Base-by-base conservation (phyloP, 2,797 vertebrate genomes). In the Oreortyx pictus region DNA sequence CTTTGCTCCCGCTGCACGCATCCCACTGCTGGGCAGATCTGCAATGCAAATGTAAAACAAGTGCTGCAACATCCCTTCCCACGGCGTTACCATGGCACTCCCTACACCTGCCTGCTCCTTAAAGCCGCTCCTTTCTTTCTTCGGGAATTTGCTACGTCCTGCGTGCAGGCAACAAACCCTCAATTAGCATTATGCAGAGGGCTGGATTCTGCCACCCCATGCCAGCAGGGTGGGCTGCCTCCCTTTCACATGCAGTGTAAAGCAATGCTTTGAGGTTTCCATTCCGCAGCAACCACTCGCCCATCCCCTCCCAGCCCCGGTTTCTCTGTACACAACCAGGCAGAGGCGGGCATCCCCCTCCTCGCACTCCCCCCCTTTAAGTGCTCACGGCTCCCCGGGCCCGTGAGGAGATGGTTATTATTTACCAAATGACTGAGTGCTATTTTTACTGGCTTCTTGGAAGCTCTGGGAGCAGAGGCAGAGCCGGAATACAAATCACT, bases 391-490 rank as follows among this genome's bases (percentile, higher is more conserved):
- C 84, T 90, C 71, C 88, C 82, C 1, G 43, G 37, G 86, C 72
- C 84, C 31, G 61, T 3, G 64, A 92, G 92, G 77, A 70, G 79
- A 93, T 19, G 37, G 93, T 81, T 94, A 74, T 96, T 96, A 95
- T 96, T 96, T 94, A 93, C 96, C 61, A 89, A 91, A 94, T 86
- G 94, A 95, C 9, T 3, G 90, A 89, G 86, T 57, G 95, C 94
- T 97, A 97, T 97, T 96, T 97, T 96, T 96, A 94, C 89, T 92
- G 2, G 46, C 92, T 87, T 85, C 92, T 91, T 71, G 89, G 96
- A 95, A 95, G 89, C 88, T 33, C 79, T 33, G 35, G 88, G 57
- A 90, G 83, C 92, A 77, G 87, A 3, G 18, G 89, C 95, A n/a
- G 88, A 60, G 68, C 86, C 46, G 79, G 92, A 90, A 95, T 95